Evolutionary conservation across 2,113 vertebrate species (phyloP), one percentile per base, ranked within the genome.

Genomic region (Paralichthys olivaceus): DNA sequence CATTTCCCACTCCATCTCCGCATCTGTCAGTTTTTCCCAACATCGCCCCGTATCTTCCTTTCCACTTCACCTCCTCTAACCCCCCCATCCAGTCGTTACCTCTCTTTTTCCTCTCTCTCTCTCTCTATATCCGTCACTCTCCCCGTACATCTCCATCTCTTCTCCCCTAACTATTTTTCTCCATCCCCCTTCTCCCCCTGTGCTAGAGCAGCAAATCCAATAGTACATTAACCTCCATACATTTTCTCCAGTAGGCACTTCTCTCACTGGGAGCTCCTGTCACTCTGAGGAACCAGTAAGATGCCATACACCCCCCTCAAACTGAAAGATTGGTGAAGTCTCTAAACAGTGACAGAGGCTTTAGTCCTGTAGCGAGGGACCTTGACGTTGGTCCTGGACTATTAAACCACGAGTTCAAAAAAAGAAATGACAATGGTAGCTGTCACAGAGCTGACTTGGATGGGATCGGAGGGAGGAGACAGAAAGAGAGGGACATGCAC

Each of bases 31-130:
- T 75, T 87, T 58, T 56, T 61, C 68, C 65, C 71, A 73, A 86
- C 74, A 80, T 88, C 75, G 4, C 77, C 85, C 82, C 83, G 85
- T 88, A 83, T 88, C 82, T 78, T 49, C 75, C 65, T 81, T 89
- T 91, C 87, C 84, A 84, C 83, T 86, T 90, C 89, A 91, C 75
- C 80, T 87, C 84, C 79, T 81, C 63, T 77, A 67, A 56, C 53
- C 65, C 60, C 51, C 26, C 58, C 43, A 63, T 77, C 61, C 22
- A 32, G 62, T 73, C 19, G 54, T 80, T 87, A 68, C 75, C 71
- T 71, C 69, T 40, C 69, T 13, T 13, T 67, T 45, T 61, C 28
- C 75, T 77, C 62, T 72, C 65, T 54, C 54, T 53, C n/a, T 32
- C 60, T 40, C 72, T 40, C 72, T 83, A 64, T 70, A 81, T 79